These are phyloP conservation scores for Magallana gigas DNA, from an alignment of 1,140 invertebrate species.

Conservation along the genomic window DNA sequence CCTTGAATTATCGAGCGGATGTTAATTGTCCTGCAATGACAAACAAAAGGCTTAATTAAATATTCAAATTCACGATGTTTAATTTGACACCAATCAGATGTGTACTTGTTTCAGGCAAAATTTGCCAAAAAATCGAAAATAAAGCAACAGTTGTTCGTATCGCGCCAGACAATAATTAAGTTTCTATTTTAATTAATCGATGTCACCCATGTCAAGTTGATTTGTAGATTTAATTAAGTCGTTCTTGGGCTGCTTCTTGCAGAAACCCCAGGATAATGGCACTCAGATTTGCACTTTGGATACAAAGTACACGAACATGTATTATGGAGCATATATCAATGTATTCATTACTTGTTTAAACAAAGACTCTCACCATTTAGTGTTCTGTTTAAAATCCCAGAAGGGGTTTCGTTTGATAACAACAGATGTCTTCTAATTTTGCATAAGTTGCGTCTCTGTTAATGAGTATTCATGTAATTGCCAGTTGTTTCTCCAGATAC, in stretches of 20 bases:
- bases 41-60: constrained; percentile 3
- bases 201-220: too few relatives aligned
- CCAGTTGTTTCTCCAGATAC: too few relatives aligned
- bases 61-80: not conserved
- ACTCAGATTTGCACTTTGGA: not conserved
- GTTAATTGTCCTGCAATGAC: not conserved
- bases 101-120: not conserved
- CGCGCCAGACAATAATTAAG: not conserved
- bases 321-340: not conserved
- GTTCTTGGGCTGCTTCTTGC: too few relatives aligned
- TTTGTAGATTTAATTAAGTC: too few relatives aligned
- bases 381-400: too few relatives aligned
- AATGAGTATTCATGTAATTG: too few relatives aligned
- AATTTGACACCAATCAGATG: constrained; percentile 26
- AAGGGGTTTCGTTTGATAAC: too few relatives aligned
- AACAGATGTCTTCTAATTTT: too few relatives aligned
- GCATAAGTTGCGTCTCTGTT: too few relatives aligned
- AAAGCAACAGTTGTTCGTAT: not conserved
- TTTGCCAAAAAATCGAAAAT: constrained; percentile 5
- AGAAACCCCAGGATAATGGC: too few relatives aligned
- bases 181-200: not conserved
- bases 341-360: too few relatives aligned
- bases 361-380: too few relatives aligned
- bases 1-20: not conserved
- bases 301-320: not conserved